phyloP scores from a whole-genome alignment of 2,888 invertebrate species.

The Chironomus tentans region DNA sequence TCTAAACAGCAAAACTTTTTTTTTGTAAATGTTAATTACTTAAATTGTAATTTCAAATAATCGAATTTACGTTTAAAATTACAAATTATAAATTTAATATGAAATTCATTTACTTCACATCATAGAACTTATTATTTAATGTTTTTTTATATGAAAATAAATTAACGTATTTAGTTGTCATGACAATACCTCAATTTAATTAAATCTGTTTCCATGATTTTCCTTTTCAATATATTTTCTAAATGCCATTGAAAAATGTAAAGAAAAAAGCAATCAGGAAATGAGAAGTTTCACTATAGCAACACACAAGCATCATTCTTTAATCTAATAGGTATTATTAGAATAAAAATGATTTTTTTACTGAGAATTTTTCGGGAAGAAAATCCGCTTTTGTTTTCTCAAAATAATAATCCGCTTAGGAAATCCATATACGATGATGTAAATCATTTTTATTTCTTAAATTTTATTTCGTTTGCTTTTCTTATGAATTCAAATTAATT shows the following conservation, averaged over 20 bases:
- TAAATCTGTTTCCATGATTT: background rate
- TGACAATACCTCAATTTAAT: background rate
- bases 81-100: too few relatives aligned
- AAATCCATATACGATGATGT: background rate
- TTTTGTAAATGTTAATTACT: too few relatives aligned
- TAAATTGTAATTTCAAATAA: too few relatives aligned
- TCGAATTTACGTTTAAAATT: too few relatives aligned
- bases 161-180: background rate
- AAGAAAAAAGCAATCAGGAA: background rate
- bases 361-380: background rate
- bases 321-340: background rate
- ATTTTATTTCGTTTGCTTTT: background rate
- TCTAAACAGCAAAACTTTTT: too few relatives aligned
- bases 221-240: background rate
- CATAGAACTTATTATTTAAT: background rate
- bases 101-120: too few relatives aligned
- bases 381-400: background rate
- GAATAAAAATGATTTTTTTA: too few relatives aligned
- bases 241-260: background rate
- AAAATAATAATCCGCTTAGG: background rate
- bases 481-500: too few relatives aligned
- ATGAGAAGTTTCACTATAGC: background rate
- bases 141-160: background rate
- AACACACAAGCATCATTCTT: background rate
- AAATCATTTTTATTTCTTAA: background rate